Percentiles rank a stretch among this genome's conserved stretches.
phyloP scores from a whole-genome alignment of 2,797 vertebrate species.

The Eremophila alpestris region DNA sequence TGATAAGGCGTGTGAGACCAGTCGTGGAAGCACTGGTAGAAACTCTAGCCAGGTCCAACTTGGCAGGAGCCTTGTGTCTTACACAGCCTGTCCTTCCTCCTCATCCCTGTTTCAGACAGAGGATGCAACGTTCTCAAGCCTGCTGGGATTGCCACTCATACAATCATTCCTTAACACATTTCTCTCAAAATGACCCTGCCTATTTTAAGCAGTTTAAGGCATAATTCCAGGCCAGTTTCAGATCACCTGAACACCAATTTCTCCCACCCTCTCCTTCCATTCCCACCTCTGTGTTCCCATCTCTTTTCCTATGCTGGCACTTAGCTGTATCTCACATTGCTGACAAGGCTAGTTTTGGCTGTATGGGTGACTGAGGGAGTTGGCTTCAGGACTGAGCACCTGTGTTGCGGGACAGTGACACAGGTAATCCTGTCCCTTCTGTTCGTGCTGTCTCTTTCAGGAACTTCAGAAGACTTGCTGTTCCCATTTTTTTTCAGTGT shows the following conservation, averaged over 20 bases:
- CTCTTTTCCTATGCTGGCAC: not conserved
- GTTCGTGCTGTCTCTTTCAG: not conserved
- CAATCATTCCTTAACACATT: not conserved
- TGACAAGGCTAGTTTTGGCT: not conserved
- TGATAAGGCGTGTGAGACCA: not conserved
- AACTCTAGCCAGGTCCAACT: not conserved
- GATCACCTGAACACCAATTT: not conserved
- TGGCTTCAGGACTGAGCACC: not conserved
- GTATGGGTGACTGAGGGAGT: not conserved
- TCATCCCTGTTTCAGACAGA: not conserved
- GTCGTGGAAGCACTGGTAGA: not conserved
- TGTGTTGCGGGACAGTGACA: fast-evolving
- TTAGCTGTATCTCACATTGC: fast-evolving
- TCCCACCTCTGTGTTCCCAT: not conserved
- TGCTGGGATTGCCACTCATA: not conserved
- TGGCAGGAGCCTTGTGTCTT: not conserved
- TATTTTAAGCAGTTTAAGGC: not conserved
- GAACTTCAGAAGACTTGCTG: not conserved
- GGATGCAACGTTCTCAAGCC: not conserved
- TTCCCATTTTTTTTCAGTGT: not conserved
- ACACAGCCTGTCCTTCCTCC: not conserved
- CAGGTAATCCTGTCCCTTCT: not conserved
- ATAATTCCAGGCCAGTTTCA: not conserved
- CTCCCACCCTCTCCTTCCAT: not conserved
- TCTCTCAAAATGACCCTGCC: not conserved